Evolutionary conservation across 2,113 vertebrate genomes (phyloP), one percentile per base, ranked within the genome.

Genomic region (Amblyopsis rosae): DNA sequence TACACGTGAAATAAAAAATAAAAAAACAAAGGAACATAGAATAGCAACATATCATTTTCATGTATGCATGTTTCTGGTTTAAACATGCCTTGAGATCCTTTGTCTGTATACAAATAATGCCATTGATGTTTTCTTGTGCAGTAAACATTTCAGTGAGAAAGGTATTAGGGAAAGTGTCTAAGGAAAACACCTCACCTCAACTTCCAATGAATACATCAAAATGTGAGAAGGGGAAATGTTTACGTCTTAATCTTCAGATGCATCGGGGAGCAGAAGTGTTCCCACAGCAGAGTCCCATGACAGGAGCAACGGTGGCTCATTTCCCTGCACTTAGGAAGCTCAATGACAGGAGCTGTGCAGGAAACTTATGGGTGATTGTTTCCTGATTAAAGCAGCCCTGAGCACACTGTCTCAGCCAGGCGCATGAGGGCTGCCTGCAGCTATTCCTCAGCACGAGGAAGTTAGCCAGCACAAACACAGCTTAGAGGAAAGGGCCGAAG

Each of bases 281-380:
- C 84, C 75, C 78, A 70, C 66, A 88, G 75, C 2, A 0, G 26
- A 26, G 26, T 26, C 26, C 26, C 26, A 26, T 26, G 26, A 26
- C 26, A 85, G 87, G 81, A 90, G 83, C 66, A 83, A 19, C 59
- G 72, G 47, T 77, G 69, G 75, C 79, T 62, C 80, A 85, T 89
- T 94, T 94, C 86, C 92, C 86, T 93, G 87, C 82, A 85, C 83
- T 90, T 86, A 86, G 90, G 35, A 74, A 74, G 87, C 90, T 87
- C 83, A 85, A 78, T 83, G 80, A 56, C 66, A 79, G 51, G 65
- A 80, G 81, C 26, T 26, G 26, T 62, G 82, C 70, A 80, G 86
- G 86, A 90, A 87, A 60, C 82, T 94, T 94, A 94, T 96, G 93
- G 93, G 65, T 70, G 86, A 95, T 93, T 94, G 89, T 89, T 95